These are phyloP conservation scores for Hippocampus mohnikei DNA, from an alignment of 2,113 vertebrate genomes.

Conservation along the genomic window DNA sequence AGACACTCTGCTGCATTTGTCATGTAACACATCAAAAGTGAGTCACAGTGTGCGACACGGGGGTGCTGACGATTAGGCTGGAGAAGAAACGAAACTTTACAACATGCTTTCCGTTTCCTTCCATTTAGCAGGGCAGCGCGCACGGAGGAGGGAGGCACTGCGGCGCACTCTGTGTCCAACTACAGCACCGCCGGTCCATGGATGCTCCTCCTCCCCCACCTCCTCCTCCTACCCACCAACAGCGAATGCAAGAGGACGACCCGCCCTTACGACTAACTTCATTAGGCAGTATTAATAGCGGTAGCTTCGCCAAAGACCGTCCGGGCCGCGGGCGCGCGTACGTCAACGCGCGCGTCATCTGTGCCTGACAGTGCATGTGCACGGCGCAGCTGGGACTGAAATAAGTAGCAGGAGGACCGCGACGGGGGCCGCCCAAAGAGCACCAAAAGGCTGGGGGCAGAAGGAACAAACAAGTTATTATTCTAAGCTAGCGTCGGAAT, in stretches of 20 bases:
- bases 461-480: slow-evolving; percentile 4
- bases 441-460: background rate
- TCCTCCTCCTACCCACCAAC: slow-evolving; percentile 59
- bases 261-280: slow-evolving; percentile 77
- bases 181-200: slow-evolving; percentile 49
- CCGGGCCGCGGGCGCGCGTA: slow-evolving; percentile 33
- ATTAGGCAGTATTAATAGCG: slow-evolving; percentile 90
- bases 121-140: slow-evolving; percentile 14
- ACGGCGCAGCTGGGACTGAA: slow-evolving; percentile 34
- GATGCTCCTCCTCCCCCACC: slow-evolving; percentile 44
- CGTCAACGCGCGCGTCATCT: slow-evolving; percentile 51
- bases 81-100: slow-evolving; percentile 63
- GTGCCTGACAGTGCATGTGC: slow-evolving; percentile 62
- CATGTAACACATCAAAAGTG: slow-evolving; percentile 32
- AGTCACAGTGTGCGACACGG: slow-evolving; percentile 5
- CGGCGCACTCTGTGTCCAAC: slow-evolving; percentile 37
- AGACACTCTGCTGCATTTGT: slow-evolving; percentile 30
- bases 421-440: background rate
- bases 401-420: slow-evolving; percentile 24
- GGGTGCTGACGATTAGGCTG: slow-evolving; percentile 31
- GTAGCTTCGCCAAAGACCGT: slow-evolving; percentile 68
- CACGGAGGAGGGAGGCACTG: slow-evolving; percentile 27
- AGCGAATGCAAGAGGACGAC: slow-evolving; percentile 83
- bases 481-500: slow-evolving; percentile 15
- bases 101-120: slow-evolving; percentile 59